Evolutionary conservation across 2,797 vertebrate genomes (phyloP).

Genomic region (Gallinago stenura): DNA sequence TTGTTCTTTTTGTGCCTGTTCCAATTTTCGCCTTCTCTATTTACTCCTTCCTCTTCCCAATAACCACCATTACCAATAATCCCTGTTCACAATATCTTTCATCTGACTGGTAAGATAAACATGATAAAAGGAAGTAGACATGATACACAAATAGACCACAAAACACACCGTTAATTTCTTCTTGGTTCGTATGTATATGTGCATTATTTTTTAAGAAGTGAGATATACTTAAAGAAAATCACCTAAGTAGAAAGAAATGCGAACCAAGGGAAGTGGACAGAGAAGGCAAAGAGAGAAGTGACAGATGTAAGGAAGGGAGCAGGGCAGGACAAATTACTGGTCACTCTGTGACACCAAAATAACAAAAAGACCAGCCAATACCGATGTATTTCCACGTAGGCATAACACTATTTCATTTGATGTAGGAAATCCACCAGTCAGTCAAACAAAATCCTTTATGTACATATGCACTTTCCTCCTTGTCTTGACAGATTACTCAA

Average conservation of each 20-base stretch:
- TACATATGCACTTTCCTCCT: background rate
- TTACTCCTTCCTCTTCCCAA: background rate
- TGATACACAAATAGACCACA: background rate
- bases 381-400: background rate
- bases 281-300: background rate
- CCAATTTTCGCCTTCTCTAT: background rate
- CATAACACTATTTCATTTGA: background rate
- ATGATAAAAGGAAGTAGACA: background rate
- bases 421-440: background rate
- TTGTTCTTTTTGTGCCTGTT: background rate
- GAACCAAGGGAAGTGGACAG: background rate
- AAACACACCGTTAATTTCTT: background rate
- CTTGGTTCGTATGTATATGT: background rate
- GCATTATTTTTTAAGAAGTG: background rate
- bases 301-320: background rate
- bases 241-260: background rate
- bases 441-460: background rate
- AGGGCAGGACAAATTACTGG: background rate
- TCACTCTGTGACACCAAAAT: background rate
- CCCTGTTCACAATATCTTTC: background rate
- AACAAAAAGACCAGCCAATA: background rate
- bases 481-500: background rate
- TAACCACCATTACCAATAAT: background rate
- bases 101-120: background rate
- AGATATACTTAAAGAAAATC: background rate